Evolutionary conservation across 2,888 invertebrate species (phyloP).

Genomic region (Macrosoma leucophasiata): DNA sequence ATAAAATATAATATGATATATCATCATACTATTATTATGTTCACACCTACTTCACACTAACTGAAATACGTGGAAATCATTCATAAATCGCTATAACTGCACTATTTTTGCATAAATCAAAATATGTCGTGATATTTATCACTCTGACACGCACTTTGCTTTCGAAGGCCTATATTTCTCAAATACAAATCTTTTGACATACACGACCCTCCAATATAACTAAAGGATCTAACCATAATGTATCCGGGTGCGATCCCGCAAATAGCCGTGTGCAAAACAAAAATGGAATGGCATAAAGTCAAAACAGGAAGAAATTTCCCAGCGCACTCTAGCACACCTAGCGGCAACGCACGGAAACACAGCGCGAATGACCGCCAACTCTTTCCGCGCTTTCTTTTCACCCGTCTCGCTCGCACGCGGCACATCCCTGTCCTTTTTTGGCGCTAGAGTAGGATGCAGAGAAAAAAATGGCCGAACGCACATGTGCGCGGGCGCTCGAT

Average conservation of each 20-base stretch:
- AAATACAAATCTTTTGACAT: too few species aligned
- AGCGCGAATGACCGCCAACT: conserved; percentile 57
- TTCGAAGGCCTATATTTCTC: too few species aligned
- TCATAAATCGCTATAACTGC: too few species aligned
- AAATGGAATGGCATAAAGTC: conserved; percentile 41
- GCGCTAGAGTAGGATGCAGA: conserved; percentile 54
- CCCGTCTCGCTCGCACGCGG: conserved; percentile 45
- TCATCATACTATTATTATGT: too few species aligned
- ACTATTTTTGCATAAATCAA: too few species aligned
- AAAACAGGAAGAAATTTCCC: conserved; percentile 69
- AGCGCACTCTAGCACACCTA: conserved; percentile 44
- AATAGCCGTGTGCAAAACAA: too few species aligned
- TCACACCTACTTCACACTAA: too few species aligned
- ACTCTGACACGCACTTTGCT: too few species aligned
- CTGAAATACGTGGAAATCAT: too few species aligned
- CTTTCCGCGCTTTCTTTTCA: conserved; percentile 68
- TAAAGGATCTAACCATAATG: conserved; percentile 23
- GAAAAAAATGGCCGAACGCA: conserved; percentile 70
- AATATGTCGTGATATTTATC: too few species aligned
- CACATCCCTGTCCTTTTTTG: conserved; percentile 45
- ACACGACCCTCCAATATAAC: conserved; percentile 11
- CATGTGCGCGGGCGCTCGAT: conserved; percentile 64
- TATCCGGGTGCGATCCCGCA: too few species aligned
- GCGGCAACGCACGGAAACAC: conserved; percentile 59
- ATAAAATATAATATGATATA: too few species aligned